Conservation (phyloP, 2,888 invertebrate species). For the Cenopis cana region DNA sequence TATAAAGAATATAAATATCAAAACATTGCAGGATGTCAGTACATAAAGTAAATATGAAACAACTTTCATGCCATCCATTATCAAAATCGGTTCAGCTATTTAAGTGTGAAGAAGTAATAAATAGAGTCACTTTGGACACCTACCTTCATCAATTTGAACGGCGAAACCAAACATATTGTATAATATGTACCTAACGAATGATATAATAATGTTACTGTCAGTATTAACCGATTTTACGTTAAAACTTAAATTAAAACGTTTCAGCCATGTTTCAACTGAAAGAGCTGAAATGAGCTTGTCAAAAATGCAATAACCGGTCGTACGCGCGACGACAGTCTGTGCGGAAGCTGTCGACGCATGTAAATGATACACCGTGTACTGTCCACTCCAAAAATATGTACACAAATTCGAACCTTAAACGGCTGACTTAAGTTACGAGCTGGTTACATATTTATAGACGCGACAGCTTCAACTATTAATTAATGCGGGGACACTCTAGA, state of each 20-base stretch:
- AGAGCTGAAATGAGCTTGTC: conserved; percentile 35
- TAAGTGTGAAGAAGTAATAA: neutral
- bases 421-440: neutral
- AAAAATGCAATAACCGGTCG: conserved; percentile 42
- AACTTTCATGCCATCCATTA: no score
- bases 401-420: neutral
- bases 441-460: neutral
- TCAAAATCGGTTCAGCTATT: no score
- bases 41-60: no score
- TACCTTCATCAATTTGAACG: no score
- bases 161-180: no score
- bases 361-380: conserved; percentile 62
- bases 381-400: neutral
- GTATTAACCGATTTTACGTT: conserved; percentile 6
- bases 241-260: neutral
- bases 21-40: no score
- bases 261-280: conserved; percentile 14
- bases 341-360: conserved; percentile 57
- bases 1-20: no score
- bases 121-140: neutral
- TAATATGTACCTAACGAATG: no score
- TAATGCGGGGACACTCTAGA: conserved; percentile 73
- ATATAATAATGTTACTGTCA: neutral
- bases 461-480: conserved; percentile 67
- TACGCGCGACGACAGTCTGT: conserved; percentile 42